Evolutionary conservation across 92 coral and sea anemone species (phyloP), one percentile per base, ranked within the genome.

Genomic region (Palythoa grandiflora): DNA sequence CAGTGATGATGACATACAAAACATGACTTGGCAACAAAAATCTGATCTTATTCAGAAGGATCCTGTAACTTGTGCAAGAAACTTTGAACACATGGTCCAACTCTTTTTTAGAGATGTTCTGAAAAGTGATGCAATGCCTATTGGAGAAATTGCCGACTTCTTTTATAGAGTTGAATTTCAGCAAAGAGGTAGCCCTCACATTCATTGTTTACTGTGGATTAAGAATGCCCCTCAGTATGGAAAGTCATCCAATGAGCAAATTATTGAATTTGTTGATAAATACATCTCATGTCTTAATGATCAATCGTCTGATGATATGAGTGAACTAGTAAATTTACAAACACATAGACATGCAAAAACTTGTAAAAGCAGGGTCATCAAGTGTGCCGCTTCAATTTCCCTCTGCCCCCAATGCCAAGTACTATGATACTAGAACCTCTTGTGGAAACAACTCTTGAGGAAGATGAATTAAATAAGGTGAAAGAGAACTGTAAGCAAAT

Each of bases 1-100:
- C 84, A 80, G 89, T 36, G 92, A 91, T 68, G 75, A 85, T 28
- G 92, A 93, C 15, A 91, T 91, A 11, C 88, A 73, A 0, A 35
- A 60, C 4, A 93, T 93, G 94, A 81, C 89, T n/a, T 93, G 94
- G 94, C 92, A 93, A 48, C 78, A 93, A 73, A 93, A 93, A 61
- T 93, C 96, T 35, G 74, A 83, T n/a, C 39, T 83, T 54, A 83
- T 83, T 1, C 77, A 57, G 16, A 51, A 11, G 15, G 65, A 57
- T n/a, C 65, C 65, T 12, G 1, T 57, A 57, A 57, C 6, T 11
- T 57, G 15, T 57, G n/a, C 65, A 2, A 57, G 65, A 57, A 57
- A 57, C 15, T 57, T 57, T 57, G 92, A 94, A 7, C 89, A 92
- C 70, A 92, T 92, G 97, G 91, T 92, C 51, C 91, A 90, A 40